Evolutionary conservation across 1,140 invertebrate genomes (phyloP).

Genomic region (Leptopilina clavipes): DNA sequence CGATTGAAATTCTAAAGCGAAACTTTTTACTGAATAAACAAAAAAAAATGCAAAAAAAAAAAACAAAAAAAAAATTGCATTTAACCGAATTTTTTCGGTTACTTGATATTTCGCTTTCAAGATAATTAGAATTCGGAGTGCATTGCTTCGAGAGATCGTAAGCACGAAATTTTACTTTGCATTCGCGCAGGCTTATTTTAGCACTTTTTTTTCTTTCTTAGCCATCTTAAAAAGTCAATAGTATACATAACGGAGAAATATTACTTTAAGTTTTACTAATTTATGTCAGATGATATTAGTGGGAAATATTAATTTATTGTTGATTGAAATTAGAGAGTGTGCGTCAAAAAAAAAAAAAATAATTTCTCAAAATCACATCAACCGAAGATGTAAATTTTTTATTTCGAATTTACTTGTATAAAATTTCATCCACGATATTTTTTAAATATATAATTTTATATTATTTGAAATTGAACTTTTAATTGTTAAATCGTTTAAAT

Average conservation of each 20-base stretch:
- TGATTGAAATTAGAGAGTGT: constrained; percentile 21
- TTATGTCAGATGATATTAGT: constrained; percentile 11
- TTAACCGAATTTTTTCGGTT: neutral
- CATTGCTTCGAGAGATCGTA: constrained; percentile 9
- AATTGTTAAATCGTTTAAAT: too few relatives aligned
- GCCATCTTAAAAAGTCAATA: constrained; percentile 64
- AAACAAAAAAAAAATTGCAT: too few relatives aligned
- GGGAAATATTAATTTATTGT: constrained; percentile 4
- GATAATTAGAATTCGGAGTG: neutral
- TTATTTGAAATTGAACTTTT: too few relatives aligned
- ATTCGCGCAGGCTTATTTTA: constrained; percentile 29
- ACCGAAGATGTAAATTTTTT: too few relatives aligned
- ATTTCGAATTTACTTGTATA: too few relatives aligned
- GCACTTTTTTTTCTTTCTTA: constrained; percentile 59
- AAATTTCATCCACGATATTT: too few relatives aligned
- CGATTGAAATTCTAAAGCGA: neutral
- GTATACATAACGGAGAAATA: constrained; percentile 55
- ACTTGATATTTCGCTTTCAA: neutral
- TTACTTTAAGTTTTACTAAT: neutral
- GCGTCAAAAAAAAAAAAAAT: neutral
- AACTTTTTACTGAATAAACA: neutral
- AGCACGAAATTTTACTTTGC: neutral
- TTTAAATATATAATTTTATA: too few relatives aligned
- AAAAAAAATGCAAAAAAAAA: neutral
- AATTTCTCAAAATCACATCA: neutral